Evolutionary conservation across 1,140 invertebrate species (phyloP).

Genomic region (Gonatopus flavifemur): DNA sequence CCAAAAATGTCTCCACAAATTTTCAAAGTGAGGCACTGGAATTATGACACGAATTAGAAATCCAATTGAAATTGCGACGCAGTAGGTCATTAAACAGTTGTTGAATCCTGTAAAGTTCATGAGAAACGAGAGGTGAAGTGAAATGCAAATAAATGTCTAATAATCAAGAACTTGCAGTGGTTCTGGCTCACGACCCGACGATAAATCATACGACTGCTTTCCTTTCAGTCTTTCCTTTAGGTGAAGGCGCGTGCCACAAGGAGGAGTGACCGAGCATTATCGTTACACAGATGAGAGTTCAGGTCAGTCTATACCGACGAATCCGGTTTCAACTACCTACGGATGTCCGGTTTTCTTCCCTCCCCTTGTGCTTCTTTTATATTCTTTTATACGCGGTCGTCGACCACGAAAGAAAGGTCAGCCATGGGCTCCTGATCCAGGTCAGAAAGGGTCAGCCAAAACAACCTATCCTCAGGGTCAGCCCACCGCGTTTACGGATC

Average conservation of each 20-base stretch:
- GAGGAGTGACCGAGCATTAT: conserved; percentile 52
- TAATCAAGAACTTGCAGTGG: conserved; percentile 19
- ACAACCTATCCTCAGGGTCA: conserved; percentile 54
- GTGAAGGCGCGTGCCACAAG: conserved; percentile 47
- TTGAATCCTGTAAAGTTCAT: too few species aligned
- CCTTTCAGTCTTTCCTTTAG: too few species aligned
- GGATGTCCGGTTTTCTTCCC: conserved; percentile 17
- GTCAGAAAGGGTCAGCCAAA: conserved; percentile 57
- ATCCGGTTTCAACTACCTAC: conserved; percentile 28
- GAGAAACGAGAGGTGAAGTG: conserved; percentile 1
- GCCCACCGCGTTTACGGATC: conserved; percentile 41
- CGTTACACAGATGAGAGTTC: conserved; percentile 32
- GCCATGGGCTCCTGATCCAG: conserved; percentile 43
- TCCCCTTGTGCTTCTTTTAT: too few species aligned
- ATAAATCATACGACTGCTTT: conserved; percentile 43
- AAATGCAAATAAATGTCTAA: conserved; percentile 35
- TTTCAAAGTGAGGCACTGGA: too few species aligned
- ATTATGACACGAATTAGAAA: too few species aligned
- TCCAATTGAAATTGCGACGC: too few species aligned
- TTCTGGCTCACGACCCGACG: conserved; percentile 16
- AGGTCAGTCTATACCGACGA: conserved; percentile 37
- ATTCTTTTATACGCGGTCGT: too few species aligned
- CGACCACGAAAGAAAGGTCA: conserved; percentile 37
- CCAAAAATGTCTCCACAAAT: too few species aligned
- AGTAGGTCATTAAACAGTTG: too few species aligned